Conservation (phyloP, 2,113 vertebrate genomes). For the Ceratotherium simum region DNA sequence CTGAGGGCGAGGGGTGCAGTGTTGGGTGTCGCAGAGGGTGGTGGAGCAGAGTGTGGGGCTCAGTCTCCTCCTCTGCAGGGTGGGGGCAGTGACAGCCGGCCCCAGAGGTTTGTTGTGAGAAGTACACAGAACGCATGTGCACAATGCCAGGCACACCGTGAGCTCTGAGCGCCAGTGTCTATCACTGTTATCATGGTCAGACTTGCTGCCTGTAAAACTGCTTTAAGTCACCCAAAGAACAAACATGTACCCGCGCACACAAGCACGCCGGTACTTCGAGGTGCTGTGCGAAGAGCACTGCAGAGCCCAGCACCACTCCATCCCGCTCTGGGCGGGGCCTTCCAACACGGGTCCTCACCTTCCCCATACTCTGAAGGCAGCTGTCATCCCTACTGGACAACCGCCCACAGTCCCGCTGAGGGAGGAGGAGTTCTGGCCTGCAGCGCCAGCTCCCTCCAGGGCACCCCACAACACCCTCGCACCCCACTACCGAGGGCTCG, state of each 20-base stretch:
- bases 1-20: fast-evolving
- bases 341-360: neutral
- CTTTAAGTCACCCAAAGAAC: neutral
- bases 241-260: fast-evolving
- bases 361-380: neutral
- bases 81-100: fast-evolving
- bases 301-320: neutral
- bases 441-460: neutral
- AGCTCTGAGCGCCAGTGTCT: neutral
- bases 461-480: neutral
- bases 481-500: neutral
- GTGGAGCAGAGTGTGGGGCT: fast-evolving
- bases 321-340: neutral
- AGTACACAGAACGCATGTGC: neutral
- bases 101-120: neutral
- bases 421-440: too few species aligned
- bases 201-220: neutral
- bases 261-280: fast-evolving
- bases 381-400: neutral
- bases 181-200: neutral
- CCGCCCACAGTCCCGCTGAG: neutral
- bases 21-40: neutral
- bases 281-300: neutral
- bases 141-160: fast-evolving
- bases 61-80: neutral